These are phyloP conservation scores for Hypsibius dujardini DNA, from an alignment of 1,140 invertebrate species.

Conservation along the genomic window DNA sequence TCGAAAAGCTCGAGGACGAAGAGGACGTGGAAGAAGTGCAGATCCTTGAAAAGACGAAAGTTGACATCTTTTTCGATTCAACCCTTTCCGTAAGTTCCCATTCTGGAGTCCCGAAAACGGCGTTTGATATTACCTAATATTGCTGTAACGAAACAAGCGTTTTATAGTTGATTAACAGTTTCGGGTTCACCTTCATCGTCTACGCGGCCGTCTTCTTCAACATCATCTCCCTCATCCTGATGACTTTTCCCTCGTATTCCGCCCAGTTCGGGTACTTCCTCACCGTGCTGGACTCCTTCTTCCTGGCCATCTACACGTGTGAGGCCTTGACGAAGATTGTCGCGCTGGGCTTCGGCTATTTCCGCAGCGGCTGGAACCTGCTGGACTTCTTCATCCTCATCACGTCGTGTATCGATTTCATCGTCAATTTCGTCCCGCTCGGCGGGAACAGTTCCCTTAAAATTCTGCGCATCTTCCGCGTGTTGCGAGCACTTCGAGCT, in stretches of 20 bases:
- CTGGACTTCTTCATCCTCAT: constrained; percentile 28
- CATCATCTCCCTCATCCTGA: background rate
- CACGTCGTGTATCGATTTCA: constrained; percentile 24
- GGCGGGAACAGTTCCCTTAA: constrained; percentile 24
- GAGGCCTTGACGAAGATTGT: constrained; percentile 26
- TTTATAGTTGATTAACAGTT: constrained; percentile 7
- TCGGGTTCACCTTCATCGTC: background rate
- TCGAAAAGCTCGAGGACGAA: no score
- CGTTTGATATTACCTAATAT: no score
- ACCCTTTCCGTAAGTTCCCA: no score
- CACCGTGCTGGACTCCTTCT: constrained; percentile 25
- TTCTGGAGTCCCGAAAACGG: no score
- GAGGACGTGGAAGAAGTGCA: no score
- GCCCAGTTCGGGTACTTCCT: background rate
- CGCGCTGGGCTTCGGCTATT: constrained; percentile 26
- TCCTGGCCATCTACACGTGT: constrained; percentile 27
- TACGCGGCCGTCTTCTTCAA: constrained; percentile 7
- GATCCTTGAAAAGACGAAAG: no score
- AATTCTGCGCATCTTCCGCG: constrained; percentile 25
- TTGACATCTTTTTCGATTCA: no score
- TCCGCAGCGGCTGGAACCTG: constrained; percentile 26
- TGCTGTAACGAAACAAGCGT: no score
- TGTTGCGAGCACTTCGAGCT: constrained; percentile 26
- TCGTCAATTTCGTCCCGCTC: constrained; percentile 24
- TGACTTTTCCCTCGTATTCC: background rate